Evolutionary conservation across 2,797 vertebrate species (phyloP), one percentile per base, ranked within the genome.

Genomic region (Chaenodraco wilsoni): DNA sequence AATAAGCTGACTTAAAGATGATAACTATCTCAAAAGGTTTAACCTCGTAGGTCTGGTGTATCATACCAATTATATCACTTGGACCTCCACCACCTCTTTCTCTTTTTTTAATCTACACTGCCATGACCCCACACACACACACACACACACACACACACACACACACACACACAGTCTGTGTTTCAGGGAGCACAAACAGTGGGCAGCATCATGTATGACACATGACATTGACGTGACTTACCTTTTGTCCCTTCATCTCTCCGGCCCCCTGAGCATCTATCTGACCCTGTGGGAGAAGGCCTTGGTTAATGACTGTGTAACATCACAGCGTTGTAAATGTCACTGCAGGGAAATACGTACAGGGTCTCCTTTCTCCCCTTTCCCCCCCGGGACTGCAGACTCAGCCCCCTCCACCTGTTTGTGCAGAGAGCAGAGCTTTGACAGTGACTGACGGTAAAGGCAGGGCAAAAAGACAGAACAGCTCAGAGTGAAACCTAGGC

Each of bases 241-340:
- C 95, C 95, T 96, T 96, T 86, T 96, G 93, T 89, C 96, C 96
- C 90, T 96, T 97, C 73, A 75, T 73, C 17, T 92, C 93, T 0
- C 74, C 9, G 49, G 79, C 82, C 83, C 95, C 94, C 23, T 88
- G 65, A 15, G 92, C 91, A 88, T 94, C 94, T 81, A 92, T 85
- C 75, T 92, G 85, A 90, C 94, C 95, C 95, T 96, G 91, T 82
- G 57, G 83, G 79, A 85, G 79, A 69, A 87, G 71, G 76, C 75
- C 81, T 83, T 12, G 69, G 88, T 92, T 91, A 93, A 93, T 90
- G 88, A 89, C 84, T 87, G 64, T 74, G 82, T 82, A 82, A 84
- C 72, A 72, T 55, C 33, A 72, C 7, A 16, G 72, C 76, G 76
- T 52, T 81, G 82, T 84, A 91, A 91, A 87, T 78, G 89, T 87